Evolutionary conservation across 2,113 vertebrate genomes (phyloP), one percentile per base, ranked within the genome.

Genomic region (Thermophis baileyi): DNA sequence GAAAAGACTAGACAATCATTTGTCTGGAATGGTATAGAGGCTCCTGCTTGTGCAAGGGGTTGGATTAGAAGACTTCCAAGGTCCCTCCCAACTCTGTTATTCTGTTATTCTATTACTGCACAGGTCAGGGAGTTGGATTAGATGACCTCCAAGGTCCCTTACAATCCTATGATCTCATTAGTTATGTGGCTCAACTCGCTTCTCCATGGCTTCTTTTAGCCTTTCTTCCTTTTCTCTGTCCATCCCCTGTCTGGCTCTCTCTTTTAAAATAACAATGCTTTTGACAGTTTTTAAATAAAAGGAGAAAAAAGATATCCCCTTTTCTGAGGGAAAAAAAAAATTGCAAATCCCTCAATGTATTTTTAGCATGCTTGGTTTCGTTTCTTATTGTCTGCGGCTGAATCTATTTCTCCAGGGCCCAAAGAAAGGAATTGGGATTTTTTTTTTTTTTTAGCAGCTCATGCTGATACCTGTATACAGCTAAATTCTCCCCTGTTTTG

Each of bases 361-460:
- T 93, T 93, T 90, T 93, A 90, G 92, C 81, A 50, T 24, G 6
- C 53, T 50, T 44, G n/a, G 74, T 86, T 93, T 90, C 22, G 44
- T 93, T 93, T 51, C 88, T 90, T 89, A 90, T 51, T 93, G 88
- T 93, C 88, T 88, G 11, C 11, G 27, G 46, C 25, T n/a, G 91
- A 93, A 55, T 35, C 54, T n/a, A 47, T 93, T 90, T 90, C 74
- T 30, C 74, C 53, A 20, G 46, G 74, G 86, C 88, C 30, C 16
- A 90, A 90, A 35, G 92, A 60, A 86, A 87, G 54, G 53, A 86
- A 50, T 18, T 7, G 9, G 2, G 47, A 16, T 24, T 11, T 30
- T 69, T 69, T 35, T 69, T 69, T 35, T n/a, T 69, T n/a, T 88
- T 89, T 0, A 6, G 50, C 10, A 46, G 11, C 18, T 81, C 60